Base-by-base conservation (phyloP, 2,888 invertebrate species). In the Cotesia congregata region DNA sequence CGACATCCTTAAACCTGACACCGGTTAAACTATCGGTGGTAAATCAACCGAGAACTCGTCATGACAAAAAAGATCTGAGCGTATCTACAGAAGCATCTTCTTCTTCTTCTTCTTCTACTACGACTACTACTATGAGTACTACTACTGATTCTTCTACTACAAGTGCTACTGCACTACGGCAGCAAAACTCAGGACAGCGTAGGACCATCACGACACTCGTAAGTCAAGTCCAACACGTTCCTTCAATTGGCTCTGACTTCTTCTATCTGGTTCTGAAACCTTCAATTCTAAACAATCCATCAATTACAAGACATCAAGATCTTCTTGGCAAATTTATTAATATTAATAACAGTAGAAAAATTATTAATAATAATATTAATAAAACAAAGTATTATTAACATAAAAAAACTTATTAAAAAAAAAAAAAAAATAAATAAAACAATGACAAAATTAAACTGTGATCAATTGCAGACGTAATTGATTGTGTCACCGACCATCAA, bases 161-260 rank as follows among this genome's bases (percentile, higher is more conserved):
- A 20, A 38, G 39, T 67, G 65, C 38, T 67, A 30, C 65, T 12
- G 38, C 67, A n/a, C 41, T 75, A 68, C 74, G 78, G 6, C 77
- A 75, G 78, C 77, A 75, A 30, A 73, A 65, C 68, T 62, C 62
- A 62, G 62, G 62, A 50, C 50, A 50, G 12, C 50, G 50, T 50
- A 77, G 76, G 71, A 77, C 76, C 70, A 80, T 70, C 70, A 78
- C 80, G 67, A 77, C 78, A 80, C 76, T 78, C 78, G 81, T 81
- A 81, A 81, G 81, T 81, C 80, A 74, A 73, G 73, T 67, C 68
- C 67, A 74, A 61, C 67, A 74, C 67, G 74, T 74, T 61, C 71
- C 73, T 75, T 64, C 70, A 75, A 64, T 64, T 65, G 67, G 68
- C 64, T 67, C 61, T 68, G 74, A 74, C 74, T 74, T 74, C 74